A percentile compares a stretch with the other conserved stretches of the same genome.
phyloP scores from a whole-genome alignment of 2,888 invertebrate genomes.

The Clitarchus hookeri region DNA sequence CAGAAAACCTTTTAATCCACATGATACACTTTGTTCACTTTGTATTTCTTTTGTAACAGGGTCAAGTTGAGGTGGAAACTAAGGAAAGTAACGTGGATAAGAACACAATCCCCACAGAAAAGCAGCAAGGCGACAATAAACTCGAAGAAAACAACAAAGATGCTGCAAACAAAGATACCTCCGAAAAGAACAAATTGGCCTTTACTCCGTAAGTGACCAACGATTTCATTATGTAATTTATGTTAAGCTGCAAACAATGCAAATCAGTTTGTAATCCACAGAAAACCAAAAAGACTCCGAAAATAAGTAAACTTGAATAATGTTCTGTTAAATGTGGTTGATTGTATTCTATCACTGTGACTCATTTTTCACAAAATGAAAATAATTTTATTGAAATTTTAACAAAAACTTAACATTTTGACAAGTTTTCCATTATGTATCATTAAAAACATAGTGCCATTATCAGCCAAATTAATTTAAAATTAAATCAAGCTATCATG shows the following conservation, averaged over 20 bases:
- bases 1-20: not conserved
- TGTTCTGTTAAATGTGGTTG: too few species aligned
- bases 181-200: slow-evolving; percentile 55
- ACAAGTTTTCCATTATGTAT: too few species aligned
- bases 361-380: too few species aligned
- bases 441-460: too few species aligned
- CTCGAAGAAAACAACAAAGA: slow-evolving; percentile 31
- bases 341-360: too few species aligned
- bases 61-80: slow-evolving; percentile 18
- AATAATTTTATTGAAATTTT: too few species aligned
- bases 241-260: not conserved
- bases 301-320: too few species aligned
- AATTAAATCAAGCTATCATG: too few species aligned
- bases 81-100: slow-evolving; percentile 35
- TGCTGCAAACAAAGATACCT: slow-evolving; percentile 11
- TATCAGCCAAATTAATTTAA: too few species aligned
- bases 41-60: not conserved
- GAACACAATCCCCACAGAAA: slow-evolving; percentile 33
- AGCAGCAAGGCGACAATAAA: slow-evolving; percentile 15
- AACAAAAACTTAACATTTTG: too few species aligned
- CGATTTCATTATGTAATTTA: not conserved
- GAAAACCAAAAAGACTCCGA: not conserved
- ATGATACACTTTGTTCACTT: not conserved
- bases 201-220: slow-evolving; percentile 66
- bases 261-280: not conserved